Evolutionary conservation across 1,140 invertebrate genomes (phyloP).

Genomic region (Cylas formicarius): DNA sequence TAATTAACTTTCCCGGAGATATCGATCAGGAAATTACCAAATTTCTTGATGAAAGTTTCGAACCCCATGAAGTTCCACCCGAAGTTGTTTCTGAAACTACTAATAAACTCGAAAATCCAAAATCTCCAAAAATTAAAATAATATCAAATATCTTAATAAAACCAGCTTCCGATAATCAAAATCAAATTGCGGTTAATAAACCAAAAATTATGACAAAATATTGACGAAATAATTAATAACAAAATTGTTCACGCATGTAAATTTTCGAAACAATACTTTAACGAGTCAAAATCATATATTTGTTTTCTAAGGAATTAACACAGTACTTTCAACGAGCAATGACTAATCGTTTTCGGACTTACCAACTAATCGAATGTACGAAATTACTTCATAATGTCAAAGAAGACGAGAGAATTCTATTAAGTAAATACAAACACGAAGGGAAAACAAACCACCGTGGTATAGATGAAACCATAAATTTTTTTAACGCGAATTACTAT

Average conservation of each 20-base stretch:
- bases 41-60: neutral
- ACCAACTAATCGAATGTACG: too few relatives aligned
- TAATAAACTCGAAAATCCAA: neutral
- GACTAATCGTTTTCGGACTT: neutral
- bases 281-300: neutral
- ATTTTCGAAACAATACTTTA: neutral
- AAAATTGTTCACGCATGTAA: neutral
- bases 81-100: too few relatives aligned
- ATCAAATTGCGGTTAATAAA: constrained; percentile 12
- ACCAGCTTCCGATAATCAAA: constrained; percentile 10
- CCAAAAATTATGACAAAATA: constrained; percentile 6
- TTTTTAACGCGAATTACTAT: constrained; percentile 15
- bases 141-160: constrained; percentile 3
- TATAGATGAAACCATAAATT: constrained; percentile 14
- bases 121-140: constrained; percentile 6
- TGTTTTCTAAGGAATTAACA: constrained; percentile 5
- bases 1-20: constrained; percentile 5
- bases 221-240: constrained; percentile 12
- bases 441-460: constrained; percentile 20
- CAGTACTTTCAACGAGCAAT: neutral
- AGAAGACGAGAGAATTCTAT: neutral
- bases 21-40: constrained; percentile 1
- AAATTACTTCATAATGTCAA: too few relatives aligned
- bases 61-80: neutral
- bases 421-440: constrained; percentile 15